Base-by-base conservation (phyloP, 2,797 vertebrate genomes). In the Artibeus jamaicensis region DNA sequence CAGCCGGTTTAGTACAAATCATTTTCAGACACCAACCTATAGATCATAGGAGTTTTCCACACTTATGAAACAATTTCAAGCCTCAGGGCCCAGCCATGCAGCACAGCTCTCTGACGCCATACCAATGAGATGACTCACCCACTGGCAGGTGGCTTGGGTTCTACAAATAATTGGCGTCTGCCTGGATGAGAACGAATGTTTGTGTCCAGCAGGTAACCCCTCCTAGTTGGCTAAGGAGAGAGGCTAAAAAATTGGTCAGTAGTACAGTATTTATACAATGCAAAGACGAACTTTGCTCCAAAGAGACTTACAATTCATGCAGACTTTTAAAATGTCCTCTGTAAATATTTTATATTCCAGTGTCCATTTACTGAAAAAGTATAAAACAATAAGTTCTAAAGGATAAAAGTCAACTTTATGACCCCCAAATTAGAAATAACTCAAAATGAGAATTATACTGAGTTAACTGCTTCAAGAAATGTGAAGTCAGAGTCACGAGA, bases 401-500 rank as follows among this genome's bases (percentile, higher is more conserved):
- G 46, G 37, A 65, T 81, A 96, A 93, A 96, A 96, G 57, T 22
- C 42, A 86, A 46, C 68, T 92, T 93, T 92, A 94, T 91, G 34
- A 83, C 8, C 62, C 48, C 12, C 22, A 86, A 91, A 77, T 95
- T 71, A 97, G 79, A 92, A 92, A 48, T 46, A 96, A 93, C 55
- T 93, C 8, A 89, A 95, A 86, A 37, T 89, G 53, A 93, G 70
- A 94, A 91, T 53, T 93, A 78, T 77, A 93, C n/a, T 78, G 57
- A 96, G 76, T 89, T 94, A 39, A 86, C 32, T 83, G 42, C 46
- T 82, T 96, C 73, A 96, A 96, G 97, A 98, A 94, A 93, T 81
- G 62, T 89, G 90, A 97, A 96, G 89, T 96, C 95, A 95, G 96
- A 86, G 96, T 97, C 94, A 96, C 9, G 22, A 97, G 86, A 96